Evolutionary conservation across 2,113 vertebrate genomes (phyloP).

Genomic region (Pseudopipra pipra): DNA sequence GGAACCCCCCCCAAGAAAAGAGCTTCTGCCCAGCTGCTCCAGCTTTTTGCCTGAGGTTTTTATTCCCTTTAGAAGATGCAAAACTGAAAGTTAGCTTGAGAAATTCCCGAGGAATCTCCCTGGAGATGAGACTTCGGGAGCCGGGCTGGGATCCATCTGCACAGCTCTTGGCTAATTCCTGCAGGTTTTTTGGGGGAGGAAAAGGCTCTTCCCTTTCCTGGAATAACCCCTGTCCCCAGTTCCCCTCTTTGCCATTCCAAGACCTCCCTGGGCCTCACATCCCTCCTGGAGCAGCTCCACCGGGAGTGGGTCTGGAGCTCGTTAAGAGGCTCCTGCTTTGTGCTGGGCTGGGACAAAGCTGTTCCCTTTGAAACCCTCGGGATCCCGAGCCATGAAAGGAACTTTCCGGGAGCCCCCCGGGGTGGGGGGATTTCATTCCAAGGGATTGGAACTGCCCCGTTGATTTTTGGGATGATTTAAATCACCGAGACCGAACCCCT

Average conservation of each 20-base stretch:
- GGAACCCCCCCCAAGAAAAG: background rate
- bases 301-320: background rate
- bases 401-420: background rate
- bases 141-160: background rate
- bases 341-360: background rate
- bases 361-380: background rate
- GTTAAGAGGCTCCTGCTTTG: background rate
- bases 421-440: background rate
- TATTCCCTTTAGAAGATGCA: background rate
- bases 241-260: background rate
- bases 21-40: background rate
- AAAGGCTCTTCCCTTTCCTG: fast-evolving
- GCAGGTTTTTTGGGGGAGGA: background rate
- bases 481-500: background rate
- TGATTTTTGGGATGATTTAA: background rate
- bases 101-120: background rate
- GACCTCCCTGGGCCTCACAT: background rate
- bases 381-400: background rate
- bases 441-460: background rate
- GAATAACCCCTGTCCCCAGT: background rate
- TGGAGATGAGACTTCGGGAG: background rate
- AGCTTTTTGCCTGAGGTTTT: background rate
- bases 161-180: background rate
- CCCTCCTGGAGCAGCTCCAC: fast-evolving
- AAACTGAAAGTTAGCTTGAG: background rate